phyloP scores from a whole-genome alignment of 2,113 vertebrate genomes.

The Tonatia bakeri region DNA sequence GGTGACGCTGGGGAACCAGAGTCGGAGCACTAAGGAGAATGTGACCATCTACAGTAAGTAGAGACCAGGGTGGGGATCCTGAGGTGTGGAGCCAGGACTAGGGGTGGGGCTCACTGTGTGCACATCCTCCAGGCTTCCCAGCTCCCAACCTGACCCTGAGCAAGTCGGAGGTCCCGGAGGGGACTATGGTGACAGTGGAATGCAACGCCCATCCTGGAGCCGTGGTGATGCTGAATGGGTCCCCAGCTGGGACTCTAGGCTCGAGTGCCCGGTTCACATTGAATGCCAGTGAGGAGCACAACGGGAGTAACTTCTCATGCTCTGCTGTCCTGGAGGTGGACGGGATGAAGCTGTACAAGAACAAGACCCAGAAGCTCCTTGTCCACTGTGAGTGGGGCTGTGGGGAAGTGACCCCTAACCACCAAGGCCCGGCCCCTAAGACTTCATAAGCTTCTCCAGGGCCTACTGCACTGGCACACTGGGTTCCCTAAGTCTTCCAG shows the following conservation, averaged over 20 bases:
- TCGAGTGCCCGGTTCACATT: fast-evolving
- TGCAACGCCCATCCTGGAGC: background rate
- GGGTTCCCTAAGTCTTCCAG: background rate
- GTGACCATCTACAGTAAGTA: constrained; percentile 70
- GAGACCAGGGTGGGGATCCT: fast-evolving
- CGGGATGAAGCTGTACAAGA: background rate
- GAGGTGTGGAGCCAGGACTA: fast-evolving
- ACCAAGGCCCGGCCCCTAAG: background rate
- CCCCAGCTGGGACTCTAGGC: fast-evolving
- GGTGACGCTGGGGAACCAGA: background rate
- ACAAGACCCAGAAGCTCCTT: background rate
- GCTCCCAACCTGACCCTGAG: constrained; percentile 25
- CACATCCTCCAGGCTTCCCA: background rate
- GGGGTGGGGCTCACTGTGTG: fast-evolving
- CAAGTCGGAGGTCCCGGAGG: background rate
- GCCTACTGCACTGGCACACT: fast-evolving
- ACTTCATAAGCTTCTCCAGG: background rate
- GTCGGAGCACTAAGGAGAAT: fast-evolving
- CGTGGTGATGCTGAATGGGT: fast-evolving
- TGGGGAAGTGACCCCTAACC: background rate
- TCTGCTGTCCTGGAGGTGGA: background rate
- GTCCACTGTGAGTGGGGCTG: constrained; percentile 66
- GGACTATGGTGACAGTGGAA: background rate
- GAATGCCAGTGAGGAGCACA: fast-evolving
- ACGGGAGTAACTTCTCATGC: background rate